Evolutionary conservation across 1,140 invertebrate species (phyloP).

Genomic region (Ceratina calcarata): DNA sequence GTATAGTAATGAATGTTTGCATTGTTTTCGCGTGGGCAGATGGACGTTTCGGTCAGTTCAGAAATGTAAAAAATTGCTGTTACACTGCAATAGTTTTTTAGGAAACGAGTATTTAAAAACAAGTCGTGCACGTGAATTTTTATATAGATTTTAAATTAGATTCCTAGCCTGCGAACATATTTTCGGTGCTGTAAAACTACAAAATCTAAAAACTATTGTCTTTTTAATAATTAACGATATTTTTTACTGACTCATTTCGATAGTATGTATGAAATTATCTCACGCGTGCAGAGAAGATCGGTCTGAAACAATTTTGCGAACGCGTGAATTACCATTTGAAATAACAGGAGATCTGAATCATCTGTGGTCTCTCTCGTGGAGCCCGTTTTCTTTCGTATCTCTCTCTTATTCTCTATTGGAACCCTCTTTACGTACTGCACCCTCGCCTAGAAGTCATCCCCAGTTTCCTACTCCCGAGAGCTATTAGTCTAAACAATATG

Average conservation of each 20-base stretch:
- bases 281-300: background rate
- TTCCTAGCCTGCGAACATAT: no score
- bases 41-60: conserved; percentile 3
- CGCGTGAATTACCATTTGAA: conserved; percentile 69
- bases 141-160: background rate
- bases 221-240: no score
- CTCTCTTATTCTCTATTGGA: conserved; percentile 40
- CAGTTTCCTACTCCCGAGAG: conserved; percentile 73
- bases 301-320: conserved; percentile 61
- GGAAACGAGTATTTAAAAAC: background rate
- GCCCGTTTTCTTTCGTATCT: conserved; percentile 7
- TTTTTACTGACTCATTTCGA: no score
- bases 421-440: conserved; percentile 53
- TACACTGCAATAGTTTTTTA: background rate
- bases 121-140: background rate
- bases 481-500: conserved; percentile 79
- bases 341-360: conserved; percentile 61
- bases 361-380: conserved; percentile 42
- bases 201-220: no score
- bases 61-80: conserved; percentile 4
- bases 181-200: no score
- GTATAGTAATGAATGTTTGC: conserved; percentile 13
- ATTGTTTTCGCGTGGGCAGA: background rate
- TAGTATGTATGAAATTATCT: background rate
- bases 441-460: conserved; percentile 62